Evolutionary conservation across 2,888 invertebrate genomes (phyloP).

Genomic region (Drosophila pegasa): DNA sequence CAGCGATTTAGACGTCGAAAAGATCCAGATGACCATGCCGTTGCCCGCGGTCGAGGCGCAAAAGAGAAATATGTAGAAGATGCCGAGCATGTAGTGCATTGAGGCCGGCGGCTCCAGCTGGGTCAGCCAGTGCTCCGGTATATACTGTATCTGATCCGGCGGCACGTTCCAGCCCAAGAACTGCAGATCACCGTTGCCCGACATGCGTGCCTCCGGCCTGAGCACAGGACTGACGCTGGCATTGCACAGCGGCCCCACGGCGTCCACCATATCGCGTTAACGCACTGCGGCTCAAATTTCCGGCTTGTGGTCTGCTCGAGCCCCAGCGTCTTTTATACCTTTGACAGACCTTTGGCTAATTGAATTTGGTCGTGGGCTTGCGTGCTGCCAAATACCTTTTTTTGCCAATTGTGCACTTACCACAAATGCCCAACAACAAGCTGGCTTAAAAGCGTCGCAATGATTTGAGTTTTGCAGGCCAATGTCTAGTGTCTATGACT

Average conservation of each 20-base stretch:
- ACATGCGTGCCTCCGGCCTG: slow-evolving; percentile 68
- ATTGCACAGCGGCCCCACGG: slow-evolving; percentile 64
- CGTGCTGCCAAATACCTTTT: slow-evolving; percentile 68
- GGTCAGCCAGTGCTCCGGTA: slow-evolving; percentile 92
- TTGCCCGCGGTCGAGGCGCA: slow-evolving; percentile 91
- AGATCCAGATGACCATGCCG: slow-evolving; percentile 92
- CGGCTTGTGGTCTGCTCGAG: slow-evolving; percentile 4
- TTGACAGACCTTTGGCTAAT: slow-evolving; percentile 48
- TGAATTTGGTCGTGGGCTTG: slow-evolving; percentile 64
- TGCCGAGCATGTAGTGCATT: slow-evolving; percentile 91
- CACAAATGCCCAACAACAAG: slow-evolving; percentile 10
- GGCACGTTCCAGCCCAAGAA: slow-evolving; percentile 91
- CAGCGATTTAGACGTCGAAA: slow-evolving; percentile 81
- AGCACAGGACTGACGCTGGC: slow-evolving; percentile 67
- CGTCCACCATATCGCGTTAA: slow-evolving; percentile 36
- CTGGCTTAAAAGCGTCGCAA: slow-evolving; percentile 17
- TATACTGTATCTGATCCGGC: slow-evolving; percentile 89
- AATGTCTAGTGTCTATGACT: neutral
- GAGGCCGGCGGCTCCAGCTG: slow-evolving; percentile 92
- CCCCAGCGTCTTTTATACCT: slow-evolving; percentile 51
- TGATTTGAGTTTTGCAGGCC: slow-evolving; percentile 7
- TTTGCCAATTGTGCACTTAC: slow-evolving; percentile 67
- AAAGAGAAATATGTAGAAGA: slow-evolving; percentile 91
- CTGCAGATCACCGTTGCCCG: slow-evolving; percentile 79
- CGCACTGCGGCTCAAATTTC: slow-evolving; percentile 24